Conservation (phyloP, 2,113 vertebrate genomes). For the Sapayoa aenigma region DNA sequence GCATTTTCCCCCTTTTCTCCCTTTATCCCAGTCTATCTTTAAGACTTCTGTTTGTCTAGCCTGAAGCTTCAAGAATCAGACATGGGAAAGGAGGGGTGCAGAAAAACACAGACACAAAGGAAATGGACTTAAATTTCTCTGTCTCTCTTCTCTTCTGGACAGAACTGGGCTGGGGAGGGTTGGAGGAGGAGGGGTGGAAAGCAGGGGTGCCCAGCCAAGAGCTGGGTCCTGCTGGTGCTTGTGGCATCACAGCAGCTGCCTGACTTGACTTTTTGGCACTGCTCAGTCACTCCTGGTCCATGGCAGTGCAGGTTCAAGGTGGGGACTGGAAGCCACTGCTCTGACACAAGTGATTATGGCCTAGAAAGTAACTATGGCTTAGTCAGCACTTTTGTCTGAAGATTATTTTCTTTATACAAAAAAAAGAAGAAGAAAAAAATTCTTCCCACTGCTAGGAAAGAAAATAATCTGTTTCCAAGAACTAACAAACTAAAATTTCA, state of each 20-base stretch:
- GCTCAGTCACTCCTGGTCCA: not conserved
- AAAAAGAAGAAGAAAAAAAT: not conserved
- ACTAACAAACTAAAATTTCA: not conserved
- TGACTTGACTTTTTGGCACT: not conserved
- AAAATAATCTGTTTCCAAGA: not conserved
- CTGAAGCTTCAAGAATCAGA: not conserved
- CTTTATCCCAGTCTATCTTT: not conserved
- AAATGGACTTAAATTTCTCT: not conserved
- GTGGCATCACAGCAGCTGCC: not conserved
- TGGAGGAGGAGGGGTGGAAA: not conserved
- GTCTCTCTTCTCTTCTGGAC: not conserved
- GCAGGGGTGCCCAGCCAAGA: not conserved
- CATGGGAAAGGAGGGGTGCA: not conserved
- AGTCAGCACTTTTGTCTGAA: not conserved
- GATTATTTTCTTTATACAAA: not conserved
- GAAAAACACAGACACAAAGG: not conserved
- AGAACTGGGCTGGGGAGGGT: not conserved
- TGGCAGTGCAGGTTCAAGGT: not conserved
- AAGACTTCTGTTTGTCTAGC: not conserved
- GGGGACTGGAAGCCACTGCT: not conserved
- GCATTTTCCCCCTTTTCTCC: not conserved
- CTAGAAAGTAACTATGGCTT: not conserved
- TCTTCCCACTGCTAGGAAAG: not conserved
- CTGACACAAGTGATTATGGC: slow-evolving; percentile 22
- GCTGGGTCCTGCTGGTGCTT: no score